Evolutionary conservation across 2,113 vertebrate species (phyloP).

Genomic region (Trinectes maculatus): DNA sequence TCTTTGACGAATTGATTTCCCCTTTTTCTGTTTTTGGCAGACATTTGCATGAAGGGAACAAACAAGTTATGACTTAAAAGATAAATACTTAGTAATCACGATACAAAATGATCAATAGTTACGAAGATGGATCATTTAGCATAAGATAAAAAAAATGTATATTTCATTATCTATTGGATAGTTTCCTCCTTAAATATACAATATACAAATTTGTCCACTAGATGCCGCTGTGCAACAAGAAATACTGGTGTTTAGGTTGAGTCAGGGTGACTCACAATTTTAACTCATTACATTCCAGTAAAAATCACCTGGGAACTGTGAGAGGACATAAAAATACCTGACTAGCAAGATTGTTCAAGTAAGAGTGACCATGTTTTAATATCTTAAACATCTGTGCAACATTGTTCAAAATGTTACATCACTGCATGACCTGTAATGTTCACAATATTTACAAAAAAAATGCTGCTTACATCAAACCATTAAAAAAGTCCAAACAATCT

Average conservation of each 20-base stretch:
- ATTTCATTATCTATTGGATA: too few species aligned
- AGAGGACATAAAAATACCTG: conserved; percentile 1
- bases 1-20: too few species aligned
- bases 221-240: conserved; percentile 40
- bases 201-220: conserved; percentile 27
- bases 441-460: conserved; percentile 97
- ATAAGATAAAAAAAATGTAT: too few species aligned
- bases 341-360: conserved; percentile 83
- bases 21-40: too few species aligned
- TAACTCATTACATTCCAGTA: not conserved
- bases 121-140: too few species aligned
- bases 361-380: conserved; percentile 96
- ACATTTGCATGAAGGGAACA: too few species aligned
- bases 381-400: conserved; percentile 93
- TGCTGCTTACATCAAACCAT: conserved; percentile 90
- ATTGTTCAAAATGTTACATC: conserved; percentile 95
- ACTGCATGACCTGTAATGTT: conserved; percentile 94
- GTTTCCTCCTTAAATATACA: too few species aligned
- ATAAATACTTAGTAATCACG: too few species aligned
- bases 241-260: not conserved
- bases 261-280: too few species aligned
- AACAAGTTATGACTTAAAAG: too few species aligned
- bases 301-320: not conserved
- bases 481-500: conserved; percentile 78
- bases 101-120: too few species aligned